Base-by-base conservation (phyloP, 2,888 invertebrate genomes). In the Phymatocera aterrima region DNA sequence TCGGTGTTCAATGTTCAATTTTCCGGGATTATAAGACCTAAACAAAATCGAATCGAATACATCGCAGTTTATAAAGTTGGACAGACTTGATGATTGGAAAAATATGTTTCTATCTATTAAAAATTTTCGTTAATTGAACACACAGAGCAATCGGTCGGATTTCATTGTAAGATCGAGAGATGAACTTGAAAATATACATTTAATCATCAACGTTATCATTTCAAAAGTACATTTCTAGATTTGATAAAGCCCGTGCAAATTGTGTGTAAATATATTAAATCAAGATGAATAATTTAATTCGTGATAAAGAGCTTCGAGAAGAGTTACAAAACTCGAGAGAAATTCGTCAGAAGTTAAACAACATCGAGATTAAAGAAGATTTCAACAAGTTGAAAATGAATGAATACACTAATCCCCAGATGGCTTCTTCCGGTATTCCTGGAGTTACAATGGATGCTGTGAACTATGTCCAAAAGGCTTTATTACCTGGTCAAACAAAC, bases 371-470 rank as follows among this genome's bases (percentile, higher is more conserved):
- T n/a, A 84, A 83, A 72, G 85, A 88, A 77, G 79, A 81, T n/a
- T 77, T 83, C 31, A 85, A 86, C 74, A 84, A 83, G 51, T 81
- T 83, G 57, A 86, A 85, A 77, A 86, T 87, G 87, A 88, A 88
- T 77, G 83, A 85, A 51, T 88, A 88, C 75, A 86, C 84, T 21
- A 85, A 82, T 80, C 85, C 86, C 12, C 89, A 97, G 97, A 98
- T 98, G 98, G 95, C 96, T 79, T 94, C 96, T 80, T 97, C 98
- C 0, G 97, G 97, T 15, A 97, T 98, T 85, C 94, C 96, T 68
- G 97, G 99, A 8, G 97, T 99, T 75, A 97, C 97, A 57, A 94
- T 95, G 81, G 96, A 97, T 85, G 98, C 99, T 0, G 97, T 98
- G 8, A 94, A 94, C 83, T 99, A 99, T 91, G 96, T 99, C 75